Conservation (phyloP, 2,888 invertebrate genomes). For the Acleris holmiana region DNA sequence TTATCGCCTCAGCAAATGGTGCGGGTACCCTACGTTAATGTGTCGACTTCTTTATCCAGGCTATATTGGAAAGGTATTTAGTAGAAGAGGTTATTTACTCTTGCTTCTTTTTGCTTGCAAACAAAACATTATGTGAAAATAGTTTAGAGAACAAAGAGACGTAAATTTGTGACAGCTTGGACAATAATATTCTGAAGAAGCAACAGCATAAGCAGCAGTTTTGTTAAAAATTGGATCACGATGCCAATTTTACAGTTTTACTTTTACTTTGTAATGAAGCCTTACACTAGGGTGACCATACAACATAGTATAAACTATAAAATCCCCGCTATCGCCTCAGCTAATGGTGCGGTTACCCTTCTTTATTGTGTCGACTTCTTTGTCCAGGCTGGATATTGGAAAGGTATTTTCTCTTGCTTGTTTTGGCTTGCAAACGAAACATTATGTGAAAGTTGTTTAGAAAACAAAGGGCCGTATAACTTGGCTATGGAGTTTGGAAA, state of each 20-base stretch:
- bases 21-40: background rate
- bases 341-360: slow-evolving; percentile 21
- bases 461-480: background rate
- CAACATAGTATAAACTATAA: slow-evolving; percentile 20
- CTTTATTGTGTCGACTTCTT: slow-evolving; percentile 27
- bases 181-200: no score
- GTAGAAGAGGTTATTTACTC: no score
- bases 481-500: background rate
- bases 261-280: no score
- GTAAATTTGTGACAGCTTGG: no score
- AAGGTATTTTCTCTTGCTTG: slow-evolving; percentile 24
- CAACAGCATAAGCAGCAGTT: no score
- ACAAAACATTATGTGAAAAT: no score
- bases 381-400: slow-evolving; percentile 24
- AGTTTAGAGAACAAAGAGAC: background rate
- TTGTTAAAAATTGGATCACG: no score
- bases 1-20: no score
- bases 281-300: slow-evolving; percentile 1
- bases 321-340: slow-evolving; percentile 11
- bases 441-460: background rate
- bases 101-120: no score
- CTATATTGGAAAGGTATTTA: no score
- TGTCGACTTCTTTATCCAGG: no score
- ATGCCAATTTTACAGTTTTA: background rate
- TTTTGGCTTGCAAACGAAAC: slow-evolving; percentile 19